These are phyloP conservation scores for Crotophaga sulcirostris DNA, from an alignment of 2,113 vertebrate genomes.

Conservation along the genomic window DNA sequence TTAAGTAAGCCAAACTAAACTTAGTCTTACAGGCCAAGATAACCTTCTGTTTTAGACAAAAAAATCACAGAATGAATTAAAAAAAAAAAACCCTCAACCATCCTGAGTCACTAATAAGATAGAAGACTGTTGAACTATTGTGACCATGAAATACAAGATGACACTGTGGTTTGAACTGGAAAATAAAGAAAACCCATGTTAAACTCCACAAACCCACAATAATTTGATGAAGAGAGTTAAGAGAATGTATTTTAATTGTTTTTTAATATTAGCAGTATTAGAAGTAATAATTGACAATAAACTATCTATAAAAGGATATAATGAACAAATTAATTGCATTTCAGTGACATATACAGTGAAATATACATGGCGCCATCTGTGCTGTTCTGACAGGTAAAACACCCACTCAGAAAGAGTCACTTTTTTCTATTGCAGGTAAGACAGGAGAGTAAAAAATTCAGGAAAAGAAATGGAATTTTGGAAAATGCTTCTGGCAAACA, in stretches of 20 bases:
- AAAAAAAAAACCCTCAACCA: not conserved
- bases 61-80: not conserved
- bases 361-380: not conserved
- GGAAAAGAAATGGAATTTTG: not conserved
- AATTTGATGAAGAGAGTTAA: not conserved
- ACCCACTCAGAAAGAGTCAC: not conserved
- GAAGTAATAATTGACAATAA: not conserved
- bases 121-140: not conserved
- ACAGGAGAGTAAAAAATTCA: not conserved
- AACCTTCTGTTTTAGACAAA: not conserved
- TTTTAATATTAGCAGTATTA: not conserved
- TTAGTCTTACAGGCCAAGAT: not conserved
- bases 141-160: not conserved
- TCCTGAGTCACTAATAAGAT: not conserved
- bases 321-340: not conserved
- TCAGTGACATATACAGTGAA: not conserved
- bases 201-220: not conserved
- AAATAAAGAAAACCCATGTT: not conserved
- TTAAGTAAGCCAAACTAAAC: not conserved
- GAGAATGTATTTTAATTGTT: not conserved
- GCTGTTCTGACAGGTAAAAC: not conserved
- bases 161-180: not conserved
- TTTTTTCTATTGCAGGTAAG: not conserved
- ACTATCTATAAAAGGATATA: not conserved
- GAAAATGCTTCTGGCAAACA: not conserved